Evolutionary conservation across 1,140 invertebrate species (phyloP), one percentile per base, ranked within the genome.

Genomic region (Bactericera cockerelli): DNA sequence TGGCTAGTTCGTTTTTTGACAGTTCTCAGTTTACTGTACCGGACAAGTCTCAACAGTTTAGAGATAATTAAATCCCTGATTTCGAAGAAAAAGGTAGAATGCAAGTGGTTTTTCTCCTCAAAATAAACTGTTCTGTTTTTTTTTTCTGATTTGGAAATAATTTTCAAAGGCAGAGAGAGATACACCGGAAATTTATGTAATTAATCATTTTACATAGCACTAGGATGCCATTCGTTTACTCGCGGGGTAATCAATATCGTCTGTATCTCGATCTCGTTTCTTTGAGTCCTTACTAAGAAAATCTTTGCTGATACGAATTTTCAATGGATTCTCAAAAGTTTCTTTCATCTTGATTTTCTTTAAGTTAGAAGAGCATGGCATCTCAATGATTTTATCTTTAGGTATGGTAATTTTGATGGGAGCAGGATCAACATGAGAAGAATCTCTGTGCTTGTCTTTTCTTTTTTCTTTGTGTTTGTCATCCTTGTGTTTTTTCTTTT

Each of bases 231-330:
- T 24, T 24, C 14, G 42, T 22, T 31, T 33, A 39, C 24, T 56
- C 4, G 58, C 31, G 14, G 58, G 24, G 36, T 55, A 60, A 58
- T 28, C 59, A 58, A 6, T 49, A 22, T 49, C 42, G n/a, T 49
- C 42, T 8, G 42, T 19, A 19, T 49, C 42, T 19, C 42, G 42
- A 4, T 49, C 42, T 16, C 42, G 42, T 49, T 49, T 49, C 42
- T 49, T 49, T 49, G 42, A 49, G 19, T 49, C 42, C 22, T 49
- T 49, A 22, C 42, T 22, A 19, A 49, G 22, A 49, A 49, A 56
- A 24, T 81, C 79, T 64, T 80, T 81, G 0, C 79, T 75, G 33
- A 83, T 82, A 68, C 80, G 81, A 19, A 82, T 77, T 65, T 82
- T 82, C 11, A 81, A 65, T 54, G 61, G 67, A 64, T 56, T 69